Evolutionary conservation across 1,140 invertebrate genomes (phyloP), one percentile per base, ranked within the genome.

Genomic region (Phthorimaea operculella): DNA sequence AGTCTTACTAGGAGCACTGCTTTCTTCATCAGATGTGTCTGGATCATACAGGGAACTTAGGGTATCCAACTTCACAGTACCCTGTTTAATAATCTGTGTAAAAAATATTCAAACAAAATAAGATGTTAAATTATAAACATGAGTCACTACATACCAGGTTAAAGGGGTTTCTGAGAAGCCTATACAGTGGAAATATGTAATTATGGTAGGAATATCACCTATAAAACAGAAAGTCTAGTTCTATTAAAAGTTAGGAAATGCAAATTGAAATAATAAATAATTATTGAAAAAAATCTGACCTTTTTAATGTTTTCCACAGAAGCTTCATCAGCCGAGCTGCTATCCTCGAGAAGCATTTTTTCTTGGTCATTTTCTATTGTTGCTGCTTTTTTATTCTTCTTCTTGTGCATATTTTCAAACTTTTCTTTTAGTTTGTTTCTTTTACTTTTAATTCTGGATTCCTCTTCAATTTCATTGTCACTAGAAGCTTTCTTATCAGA

Each of bases 11-110:
- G 21, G 21, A 28, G 21, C 21, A 28, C 21, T 28, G 21, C 8
- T 59, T 33, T 81, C 74, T 59, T 82, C 77, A 68, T 78, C 77
- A 36, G 81, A 84, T 16, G 72, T 78, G 49, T 84, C 81, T 28
- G 81, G 74, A 59, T 84, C 81, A 70, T 74, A 82, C 16, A 83
- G 68, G 1, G 70, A 67, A 21, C 68, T 58, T 52, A 28, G 21
- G 21, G 21, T 28, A 28, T 28, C 21, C 21, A 28, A 28, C 21
- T 74, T 57, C 17, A 60, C 57, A 14, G 58, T 54, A 21, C 62
- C 71, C 47, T 74, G 62, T 51, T 65, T 76, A 12, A 74, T 62
- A 61, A 66, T 74, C 79, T 82, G 59, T 14, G 75, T 72, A 58
- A 47, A 58, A 33, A 62, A 56, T 4, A 28, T 6, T 28, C n/a